Conservation (phyloP, 2,797 vertebrate genomes). For the Morelia viridis region DNA sequence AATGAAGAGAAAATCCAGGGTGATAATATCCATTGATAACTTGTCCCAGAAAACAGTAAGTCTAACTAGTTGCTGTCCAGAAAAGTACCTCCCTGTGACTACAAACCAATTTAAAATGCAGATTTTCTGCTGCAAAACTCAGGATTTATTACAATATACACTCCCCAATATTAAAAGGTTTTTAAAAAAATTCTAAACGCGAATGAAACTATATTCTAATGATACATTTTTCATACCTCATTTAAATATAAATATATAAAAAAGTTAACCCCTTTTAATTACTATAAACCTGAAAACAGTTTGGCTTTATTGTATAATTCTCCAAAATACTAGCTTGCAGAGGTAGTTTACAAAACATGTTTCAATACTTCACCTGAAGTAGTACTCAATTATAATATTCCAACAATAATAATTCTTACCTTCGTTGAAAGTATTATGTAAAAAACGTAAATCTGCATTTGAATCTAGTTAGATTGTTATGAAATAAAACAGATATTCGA, state of each 20-base stretch:
- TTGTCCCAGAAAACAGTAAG: background rate
- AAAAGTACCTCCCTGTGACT: constrained; percentile 32
- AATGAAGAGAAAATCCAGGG: background rate
- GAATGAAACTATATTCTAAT: background rate
- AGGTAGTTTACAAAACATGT: background rate
- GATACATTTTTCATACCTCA: background rate
- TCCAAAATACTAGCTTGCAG: constrained; percentile 1
- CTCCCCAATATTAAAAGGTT: background rate
- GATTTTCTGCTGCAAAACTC: background rate
- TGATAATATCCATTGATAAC: constrained; percentile 14
- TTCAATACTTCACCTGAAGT: background rate
- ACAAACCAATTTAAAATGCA: background rate
- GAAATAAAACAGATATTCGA: background rate
- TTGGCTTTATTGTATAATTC: background rate
- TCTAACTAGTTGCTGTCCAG: constrained; percentile 71
- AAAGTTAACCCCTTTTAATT: background rate
- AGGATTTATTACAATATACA: background rate
- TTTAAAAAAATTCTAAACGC: background rate
- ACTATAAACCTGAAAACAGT: background rate
- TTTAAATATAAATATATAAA: background rate
- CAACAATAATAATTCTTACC: background rate
- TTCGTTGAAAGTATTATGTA: background rate
- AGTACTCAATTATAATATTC: background rate
- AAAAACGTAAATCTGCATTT: background rate
- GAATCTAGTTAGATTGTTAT: background rate